These are phyloP conservation scores for Zoanthus sansibaricus DNA, from an alignment of 92 coral and sea anemone genomes.

Conservation along the genomic window DNA sequence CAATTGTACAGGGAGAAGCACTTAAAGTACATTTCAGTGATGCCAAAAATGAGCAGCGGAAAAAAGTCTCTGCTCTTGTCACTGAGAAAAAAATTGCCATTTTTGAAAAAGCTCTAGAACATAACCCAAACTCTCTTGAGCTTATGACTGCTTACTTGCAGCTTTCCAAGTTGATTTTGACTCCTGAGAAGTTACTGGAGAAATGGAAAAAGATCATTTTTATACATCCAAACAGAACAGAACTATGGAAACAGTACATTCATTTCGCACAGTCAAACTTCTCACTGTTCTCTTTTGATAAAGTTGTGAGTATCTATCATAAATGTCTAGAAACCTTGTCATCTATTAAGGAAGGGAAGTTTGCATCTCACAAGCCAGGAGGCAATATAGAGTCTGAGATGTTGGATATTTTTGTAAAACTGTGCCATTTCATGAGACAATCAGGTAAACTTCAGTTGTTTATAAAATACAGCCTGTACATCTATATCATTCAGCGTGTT, in stretches of 20 bases:
- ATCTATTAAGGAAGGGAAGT: conserved; percentile 90
- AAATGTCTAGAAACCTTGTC: conserved; percentile 87
- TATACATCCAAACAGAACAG: conserved; percentile 80
- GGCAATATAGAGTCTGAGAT: conserved; percentile 79
- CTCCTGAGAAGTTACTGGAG: conserved; percentile 67
- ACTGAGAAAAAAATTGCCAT: conserved; percentile 90
- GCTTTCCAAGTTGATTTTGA: conserved; percentile 76
- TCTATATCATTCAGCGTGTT: too few species aligned
- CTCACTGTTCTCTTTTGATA: conserved; percentile 84
- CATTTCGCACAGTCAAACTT: conserved; percentile 86
- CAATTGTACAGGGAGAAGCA: conserved; percentile 61
- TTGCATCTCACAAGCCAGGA: conserved; percentile 86
- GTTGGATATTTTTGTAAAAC: conserved; percentile 87
- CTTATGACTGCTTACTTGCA: conserved; percentile 76
- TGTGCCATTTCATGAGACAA: conserved; percentile 87
- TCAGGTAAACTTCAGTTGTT: conserved; percentile 69
- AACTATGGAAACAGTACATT: conserved; percentile 87
- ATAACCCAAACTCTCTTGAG: conserved; percentile 81
- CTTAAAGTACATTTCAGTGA: conserved; percentile 59
- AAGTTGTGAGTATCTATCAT: conserved; percentile 64
- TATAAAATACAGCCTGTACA: too few species aligned
- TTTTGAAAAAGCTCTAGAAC: conserved; percentile 88
- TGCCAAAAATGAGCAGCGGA: conserved; percentile 73
- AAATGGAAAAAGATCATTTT: conserved; percentile 90
- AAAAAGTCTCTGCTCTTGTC: conserved; percentile 63